These are phyloP conservation scores for Herpetotheres cachinnans DNA, from an alignment of 2,113 vertebrate genomes.

Conservation along the genomic window DNA sequence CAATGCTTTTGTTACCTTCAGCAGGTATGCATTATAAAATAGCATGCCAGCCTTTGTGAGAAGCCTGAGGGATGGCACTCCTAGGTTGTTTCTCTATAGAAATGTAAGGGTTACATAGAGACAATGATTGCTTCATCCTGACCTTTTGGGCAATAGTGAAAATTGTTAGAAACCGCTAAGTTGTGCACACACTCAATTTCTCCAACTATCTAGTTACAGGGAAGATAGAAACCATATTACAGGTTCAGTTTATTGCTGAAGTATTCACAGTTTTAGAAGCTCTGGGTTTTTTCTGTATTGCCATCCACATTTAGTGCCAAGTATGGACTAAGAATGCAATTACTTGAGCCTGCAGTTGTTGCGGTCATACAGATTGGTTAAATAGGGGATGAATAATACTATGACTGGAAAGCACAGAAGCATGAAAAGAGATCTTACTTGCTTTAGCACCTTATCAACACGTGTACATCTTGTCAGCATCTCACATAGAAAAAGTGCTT, in stretches of 20 bases:
- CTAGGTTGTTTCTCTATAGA: background rate
- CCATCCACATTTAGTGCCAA: background rate
- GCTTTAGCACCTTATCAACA: background rate
- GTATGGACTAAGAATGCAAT: background rate
- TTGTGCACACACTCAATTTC: background rate
- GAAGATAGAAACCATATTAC: background rate
- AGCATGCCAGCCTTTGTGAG: background rate
- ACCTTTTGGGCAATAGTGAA: background rate
- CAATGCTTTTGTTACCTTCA: background rate
- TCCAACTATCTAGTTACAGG: background rate
- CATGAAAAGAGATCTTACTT: background rate
- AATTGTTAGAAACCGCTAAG: background rate
- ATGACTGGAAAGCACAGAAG: background rate
- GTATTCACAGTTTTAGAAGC: background rate
- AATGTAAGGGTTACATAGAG: background rate
- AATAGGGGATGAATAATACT: background rate
- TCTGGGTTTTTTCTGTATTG: background rate
- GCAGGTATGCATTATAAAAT: background rate
- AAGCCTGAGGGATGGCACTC: background rate
- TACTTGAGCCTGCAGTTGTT: background rate
- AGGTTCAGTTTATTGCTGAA: background rate
- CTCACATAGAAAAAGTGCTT: background rate
- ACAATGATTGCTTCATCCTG: background rate
- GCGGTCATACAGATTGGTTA: background rate
- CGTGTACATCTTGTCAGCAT: fast-evolving